Percentiles rank a stretch among this genome's conserved stretches.
Evolutionary conservation across 2,113 vertebrate genomes (phyloP).

Genomic region (Collichthys lucidus): DNA sequence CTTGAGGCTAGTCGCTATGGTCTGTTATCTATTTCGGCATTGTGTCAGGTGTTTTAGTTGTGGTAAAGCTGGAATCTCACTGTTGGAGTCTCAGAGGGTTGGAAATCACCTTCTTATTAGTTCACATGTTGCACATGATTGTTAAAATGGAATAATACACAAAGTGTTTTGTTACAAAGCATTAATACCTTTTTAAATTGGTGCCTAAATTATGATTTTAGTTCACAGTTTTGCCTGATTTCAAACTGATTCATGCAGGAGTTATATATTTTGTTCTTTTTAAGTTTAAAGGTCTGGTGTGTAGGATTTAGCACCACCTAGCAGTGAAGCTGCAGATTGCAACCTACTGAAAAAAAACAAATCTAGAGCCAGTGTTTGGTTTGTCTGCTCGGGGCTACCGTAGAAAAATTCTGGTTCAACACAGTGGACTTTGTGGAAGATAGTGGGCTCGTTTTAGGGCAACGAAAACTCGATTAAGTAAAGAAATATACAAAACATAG

Average conservation of each 20-base stretch:
- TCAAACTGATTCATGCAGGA: conserved; percentile 8
- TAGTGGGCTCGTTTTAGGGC: too few relatives aligned
- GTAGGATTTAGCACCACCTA: too few relatives aligned
- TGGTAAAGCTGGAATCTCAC: conserved; percentile 34
- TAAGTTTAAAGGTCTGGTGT: too few relatives aligned
- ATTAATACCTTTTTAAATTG: conserved; percentile 17
- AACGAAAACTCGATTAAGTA: too few relatives aligned
- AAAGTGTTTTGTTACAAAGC: conserved; percentile 55
- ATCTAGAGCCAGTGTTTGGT: too few relatives aligned
- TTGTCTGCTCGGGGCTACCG: too few relatives aligned
- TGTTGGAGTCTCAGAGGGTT: conserved; percentile 22
- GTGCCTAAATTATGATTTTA: conserved; percentile 50
- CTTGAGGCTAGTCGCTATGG: background rate
- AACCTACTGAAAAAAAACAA: too few relatives aligned
- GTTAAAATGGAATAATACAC: conserved; percentile 1
- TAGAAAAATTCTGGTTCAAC: too few relatives aligned
- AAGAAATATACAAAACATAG: too few relatives aligned
- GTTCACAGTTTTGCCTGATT: conserved; percentile 42
- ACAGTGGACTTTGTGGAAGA: too few relatives aligned
- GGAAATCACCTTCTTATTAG: conserved; percentile 34
- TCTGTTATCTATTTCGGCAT: conserved; percentile 30
- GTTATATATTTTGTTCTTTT: background rate
- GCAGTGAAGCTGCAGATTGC: too few relatives aligned
- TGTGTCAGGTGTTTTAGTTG: conserved; percentile 20
- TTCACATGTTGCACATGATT: conserved; percentile 14